phyloP scores from a whole-genome alignment of 2,888 invertebrate species.

The Gisinianus flammeolus region DNA sequence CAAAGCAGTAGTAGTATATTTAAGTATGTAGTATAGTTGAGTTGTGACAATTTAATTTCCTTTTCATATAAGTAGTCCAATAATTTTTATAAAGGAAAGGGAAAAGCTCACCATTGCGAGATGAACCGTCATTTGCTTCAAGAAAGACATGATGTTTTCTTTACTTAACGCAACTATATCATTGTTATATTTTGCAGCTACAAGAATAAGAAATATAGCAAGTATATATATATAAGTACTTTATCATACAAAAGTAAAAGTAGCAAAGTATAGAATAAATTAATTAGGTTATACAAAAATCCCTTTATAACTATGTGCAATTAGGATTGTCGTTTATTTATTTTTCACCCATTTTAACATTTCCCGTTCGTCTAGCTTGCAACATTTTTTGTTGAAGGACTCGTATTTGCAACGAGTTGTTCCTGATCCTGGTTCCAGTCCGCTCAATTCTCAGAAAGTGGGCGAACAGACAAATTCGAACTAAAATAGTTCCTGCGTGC shows the following conservation, averaged over 20 bases:
- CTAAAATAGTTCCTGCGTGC: slow-evolving; percentile 75
- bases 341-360: slow-evolving; percentile 75
- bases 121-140: slow-evolving; percentile 79
- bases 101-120: slow-evolving; percentile 83
- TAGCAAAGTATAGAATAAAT: background rate
- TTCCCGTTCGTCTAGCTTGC: slow-evolving; percentile 83
- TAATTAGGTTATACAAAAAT: background rate
- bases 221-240: background rate
- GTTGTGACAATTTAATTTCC: background rate
- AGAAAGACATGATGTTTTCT: slow-evolving; percentile 78
- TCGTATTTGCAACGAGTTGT: slow-evolving; percentile 84
- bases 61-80: background rate
- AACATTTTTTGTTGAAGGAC: slow-evolving; percentile 81
- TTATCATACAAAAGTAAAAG: background rate
- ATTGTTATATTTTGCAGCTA: slow-evolving; percentile 74
- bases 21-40: no score
- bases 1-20: no score
- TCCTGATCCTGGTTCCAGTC: slow-evolving; percentile 80
- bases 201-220: slow-evolving; percentile 33
- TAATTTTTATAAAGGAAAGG: no score
- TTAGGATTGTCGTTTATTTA: no score
- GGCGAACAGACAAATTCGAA: slow-evolving; percentile 81
- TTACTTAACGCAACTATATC: slow-evolving; percentile 84
- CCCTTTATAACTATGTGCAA: no score
- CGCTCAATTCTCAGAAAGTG: slow-evolving; percentile 81